phyloP scores from a whole-genome alignment of 1,140 invertebrate species.

The Acromyrmex charruanus region DNA sequence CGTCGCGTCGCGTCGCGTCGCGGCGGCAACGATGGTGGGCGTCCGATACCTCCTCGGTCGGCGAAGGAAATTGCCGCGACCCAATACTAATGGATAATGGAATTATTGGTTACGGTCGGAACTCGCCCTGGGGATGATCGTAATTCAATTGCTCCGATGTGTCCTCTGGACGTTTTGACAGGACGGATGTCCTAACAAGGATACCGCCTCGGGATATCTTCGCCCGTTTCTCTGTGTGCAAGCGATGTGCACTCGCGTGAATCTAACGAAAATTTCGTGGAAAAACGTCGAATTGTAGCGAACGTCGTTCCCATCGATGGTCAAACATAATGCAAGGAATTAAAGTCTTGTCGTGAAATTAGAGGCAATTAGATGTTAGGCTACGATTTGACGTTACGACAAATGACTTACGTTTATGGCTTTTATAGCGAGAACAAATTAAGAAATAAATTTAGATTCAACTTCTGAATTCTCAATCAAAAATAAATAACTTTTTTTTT shows the following conservation, averaged over 20 bases:
- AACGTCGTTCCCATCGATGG: background rate
- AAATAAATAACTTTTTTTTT: background rate
- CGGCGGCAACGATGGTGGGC: conserved; percentile 50
- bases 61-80: conserved; percentile 84
- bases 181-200: conserved; percentile 86
- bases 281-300: background rate
- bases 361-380: background rate
- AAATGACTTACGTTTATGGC: background rate
- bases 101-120: conserved; percentile 86
- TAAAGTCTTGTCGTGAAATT: background rate
- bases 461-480: conserved; percentile 2
- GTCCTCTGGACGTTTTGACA: conserved; percentile 87
- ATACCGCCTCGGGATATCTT: conserved; percentile 82
- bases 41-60: conserved; percentile 68
- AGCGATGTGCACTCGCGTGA: conserved; percentile 13
- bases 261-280: conserved; percentile 26
- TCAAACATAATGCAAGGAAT: background rate
- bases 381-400: background rate
- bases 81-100: conserved; percentile 87
- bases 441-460: background rate
- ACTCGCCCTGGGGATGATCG: conserved; percentile 85
- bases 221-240: conserved; percentile 35
- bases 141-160: conserved; percentile 87
- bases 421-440: background rate
- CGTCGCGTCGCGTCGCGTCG: conserved; percentile 27